Evolutionary conservation across 2,797 vertebrate species (phyloP).

Genomic region (Hyperoplus immaculatus): DNA sequence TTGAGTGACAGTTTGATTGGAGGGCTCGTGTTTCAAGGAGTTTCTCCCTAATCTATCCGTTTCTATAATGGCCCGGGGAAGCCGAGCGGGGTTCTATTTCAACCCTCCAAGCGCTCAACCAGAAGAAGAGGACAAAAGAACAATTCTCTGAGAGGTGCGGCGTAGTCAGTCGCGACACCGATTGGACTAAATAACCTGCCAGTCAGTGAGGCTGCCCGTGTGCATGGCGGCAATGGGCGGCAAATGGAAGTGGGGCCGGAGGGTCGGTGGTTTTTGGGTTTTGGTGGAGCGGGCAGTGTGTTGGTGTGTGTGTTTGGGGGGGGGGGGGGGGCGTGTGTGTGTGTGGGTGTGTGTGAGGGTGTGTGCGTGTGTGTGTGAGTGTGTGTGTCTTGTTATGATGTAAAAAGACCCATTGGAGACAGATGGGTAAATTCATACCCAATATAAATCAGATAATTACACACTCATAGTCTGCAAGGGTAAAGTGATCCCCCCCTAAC

Average conservation of each 20-base stretch:
- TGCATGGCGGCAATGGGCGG: conserved; percentile 42
- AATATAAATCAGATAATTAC: conserved; percentile 68
- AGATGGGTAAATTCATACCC: conserved; percentile 55
- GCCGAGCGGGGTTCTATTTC: conserved; percentile 69
- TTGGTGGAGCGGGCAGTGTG: conserved; percentile 27
- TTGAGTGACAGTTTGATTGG: conserved; percentile 80
- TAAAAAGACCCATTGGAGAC: conserved; percentile 54
- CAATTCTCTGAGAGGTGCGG: conserved; percentile 71
- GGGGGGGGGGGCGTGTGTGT: no score
- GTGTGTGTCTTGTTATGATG: conserved; percentile 26
- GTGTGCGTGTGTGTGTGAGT: conserved; percentile 30
- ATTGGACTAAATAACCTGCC: conserved; percentile 76
- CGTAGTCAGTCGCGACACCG: conserved; percentile 63
- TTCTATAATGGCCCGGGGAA: conserved; percentile 70
- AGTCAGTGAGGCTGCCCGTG: conserved; percentile 52
- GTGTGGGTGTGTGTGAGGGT: conserved; percentile 23
- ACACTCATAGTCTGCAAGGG: conserved; percentile 42
- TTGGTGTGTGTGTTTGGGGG: background rate
- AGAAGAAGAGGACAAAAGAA: conserved; percentile 76
- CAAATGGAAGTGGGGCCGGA: conserved; percentile 41
- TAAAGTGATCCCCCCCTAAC: conserved; percentile 24
- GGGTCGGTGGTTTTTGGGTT: conserved; percentile 47
- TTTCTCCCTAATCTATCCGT: conserved; percentile 69
- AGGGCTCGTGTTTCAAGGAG: conserved; percentile 82
- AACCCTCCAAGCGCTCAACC: conserved; percentile 71